Evolutionary conservation across 2,888 invertebrate species (phyloP).

Genomic region (Cosmia pyralina): DNA sequence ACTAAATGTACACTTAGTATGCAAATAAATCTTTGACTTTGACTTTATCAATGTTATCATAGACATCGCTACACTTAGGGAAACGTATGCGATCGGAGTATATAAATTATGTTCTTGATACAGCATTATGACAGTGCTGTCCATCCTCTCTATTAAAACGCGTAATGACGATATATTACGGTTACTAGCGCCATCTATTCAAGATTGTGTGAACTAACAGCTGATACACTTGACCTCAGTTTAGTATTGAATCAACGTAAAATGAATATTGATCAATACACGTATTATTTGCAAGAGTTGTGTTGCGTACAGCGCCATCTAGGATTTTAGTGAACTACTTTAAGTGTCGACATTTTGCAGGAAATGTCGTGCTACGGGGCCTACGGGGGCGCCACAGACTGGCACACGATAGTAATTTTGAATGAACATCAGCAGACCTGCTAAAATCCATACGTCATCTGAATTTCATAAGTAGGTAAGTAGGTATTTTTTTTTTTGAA

Average conservation of each 20-base stretch:
- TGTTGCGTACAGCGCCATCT: slow-evolving; percentile 39
- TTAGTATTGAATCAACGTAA: neutral
- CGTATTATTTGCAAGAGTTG: neutral
- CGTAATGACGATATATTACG: too few species aligned
- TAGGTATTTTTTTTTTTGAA: too few species aligned
- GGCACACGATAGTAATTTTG: neutral
- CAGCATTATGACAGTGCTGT: neutral
- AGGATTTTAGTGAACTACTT: slow-evolving; percentile 18
- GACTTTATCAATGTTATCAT: too few species aligned
- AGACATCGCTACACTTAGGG: too few species aligned
- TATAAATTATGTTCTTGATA: neutral
- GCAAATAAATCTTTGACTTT: too few species aligned
- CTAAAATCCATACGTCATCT: too few species aligned
- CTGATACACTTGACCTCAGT: slow-evolving; percentile 1
- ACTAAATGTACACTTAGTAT: too few species aligned
- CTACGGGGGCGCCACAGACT: too few species aligned
- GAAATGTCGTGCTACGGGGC: too few species aligned
- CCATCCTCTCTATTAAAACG: too few species aligned
- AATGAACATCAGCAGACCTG: neutral
- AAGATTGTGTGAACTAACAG: neutral
- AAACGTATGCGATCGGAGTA: too few species aligned
- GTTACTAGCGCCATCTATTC: slow-evolving; percentile 32
- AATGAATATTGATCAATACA: neutral
- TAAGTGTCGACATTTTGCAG: neutral
- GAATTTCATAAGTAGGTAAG: too few species aligned